Evolutionary conservation across 2,888 invertebrate genomes (phyloP).

Genomic region (Dynastes tityus): DNA sequence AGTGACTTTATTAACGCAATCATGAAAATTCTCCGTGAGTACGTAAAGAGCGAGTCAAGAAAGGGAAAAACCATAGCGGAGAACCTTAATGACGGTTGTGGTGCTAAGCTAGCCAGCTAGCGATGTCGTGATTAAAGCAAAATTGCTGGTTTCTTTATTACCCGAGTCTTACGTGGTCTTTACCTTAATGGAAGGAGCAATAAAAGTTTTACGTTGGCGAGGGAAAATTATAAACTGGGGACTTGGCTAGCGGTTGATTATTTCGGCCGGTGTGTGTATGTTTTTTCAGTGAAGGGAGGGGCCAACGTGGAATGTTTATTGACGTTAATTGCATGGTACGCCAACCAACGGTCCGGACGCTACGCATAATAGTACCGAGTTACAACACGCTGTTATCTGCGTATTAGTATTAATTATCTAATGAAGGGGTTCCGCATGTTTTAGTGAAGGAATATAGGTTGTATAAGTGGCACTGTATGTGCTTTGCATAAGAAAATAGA

Average conservation of each 20-base stretch:
- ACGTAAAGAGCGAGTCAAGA: slow-evolving; percentile 12
- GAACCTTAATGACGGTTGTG: background rate
- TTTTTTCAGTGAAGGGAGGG: slow-evolving; percentile 14
- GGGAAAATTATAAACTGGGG: slow-evolving; percentile 22
- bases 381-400: slow-evolving; percentile 5
- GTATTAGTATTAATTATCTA: slow-evolving; percentile 26
- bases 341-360: background rate
- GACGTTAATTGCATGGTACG: slow-evolving; percentile 19
- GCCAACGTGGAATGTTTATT: slow-evolving; percentile 19
- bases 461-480: too few species aligned
- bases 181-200: slow-evolving; percentile 43
- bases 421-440: slow-evolving; percentile 8
- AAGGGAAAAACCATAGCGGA: background rate
- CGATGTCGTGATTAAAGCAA: slow-evolving; percentile 32
- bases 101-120: too few species aligned
- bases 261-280: background rate
- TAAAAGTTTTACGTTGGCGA: slow-evolving; percentile 41
- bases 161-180: slow-evolving; percentile 42
- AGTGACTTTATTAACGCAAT: slow-evolving; percentile 38
- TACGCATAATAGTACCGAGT: background rate
- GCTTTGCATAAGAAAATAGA: too few species aligned
- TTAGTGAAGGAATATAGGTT: too few species aligned
- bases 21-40: slow-evolving; percentile 16
- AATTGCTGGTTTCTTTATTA: slow-evolving; percentile 39
- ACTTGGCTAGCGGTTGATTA: slow-evolving; percentile 10